A percentile compares a stretch with the other conserved stretches of the same genome.
These are phyloP conservation scores for Pyrocoelia pectoralis DNA, from an alignment of 2,888 invertebrate species.

Conservation along the genomic window DNA sequence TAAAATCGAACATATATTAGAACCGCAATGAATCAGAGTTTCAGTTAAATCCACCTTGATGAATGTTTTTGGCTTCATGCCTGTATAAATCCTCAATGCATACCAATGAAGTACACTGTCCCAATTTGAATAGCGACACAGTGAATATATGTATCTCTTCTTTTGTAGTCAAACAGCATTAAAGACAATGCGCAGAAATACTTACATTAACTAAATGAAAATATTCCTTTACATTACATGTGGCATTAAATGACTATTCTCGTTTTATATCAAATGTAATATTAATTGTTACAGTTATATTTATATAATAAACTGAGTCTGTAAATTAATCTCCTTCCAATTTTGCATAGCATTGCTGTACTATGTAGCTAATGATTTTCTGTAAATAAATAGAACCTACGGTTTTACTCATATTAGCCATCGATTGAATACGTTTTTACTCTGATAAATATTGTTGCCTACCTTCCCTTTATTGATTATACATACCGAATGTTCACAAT, in stretches of 20 bases:
- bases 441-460: too few species aligned
- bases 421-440: too few species aligned
- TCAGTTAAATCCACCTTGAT: conserved; percentile 64
- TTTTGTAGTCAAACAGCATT: conserved; percentile 37
- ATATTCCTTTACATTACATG: conserved; percentile 24
- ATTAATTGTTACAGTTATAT: conserved; percentile 19
- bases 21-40: conserved; percentile 62
- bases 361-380: too few species aligned
- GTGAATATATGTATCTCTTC: conserved; percentile 46
- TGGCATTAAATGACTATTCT: conserved; percentile 22
- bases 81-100: conserved; percentile 63
- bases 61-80: conserved; percentile 63
- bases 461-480: too few species aligned
- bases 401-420: too few species aligned
- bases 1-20: conserved; percentile 60
- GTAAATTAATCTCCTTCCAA: conserved; percentile 7
- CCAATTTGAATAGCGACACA: conserved; percentile 52
- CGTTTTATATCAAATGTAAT: conserved; percentile 17
- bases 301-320: conserved; percentile 5
- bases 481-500: too few species aligned
- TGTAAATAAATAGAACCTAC: too few species aligned
- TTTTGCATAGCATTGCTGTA: too few species aligned
- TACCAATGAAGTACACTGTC: conserved; percentile 61
- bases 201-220: conserved; percentile 20
- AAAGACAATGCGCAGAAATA: conserved; percentile 25